Percentiles rank a stretch among this genome's conserved stretches.
These are phyloP conservation scores for Serrognathus titanus DNA, from an alignment of 2,888 invertebrate genomes.

Conservation along the genomic window DNA sequence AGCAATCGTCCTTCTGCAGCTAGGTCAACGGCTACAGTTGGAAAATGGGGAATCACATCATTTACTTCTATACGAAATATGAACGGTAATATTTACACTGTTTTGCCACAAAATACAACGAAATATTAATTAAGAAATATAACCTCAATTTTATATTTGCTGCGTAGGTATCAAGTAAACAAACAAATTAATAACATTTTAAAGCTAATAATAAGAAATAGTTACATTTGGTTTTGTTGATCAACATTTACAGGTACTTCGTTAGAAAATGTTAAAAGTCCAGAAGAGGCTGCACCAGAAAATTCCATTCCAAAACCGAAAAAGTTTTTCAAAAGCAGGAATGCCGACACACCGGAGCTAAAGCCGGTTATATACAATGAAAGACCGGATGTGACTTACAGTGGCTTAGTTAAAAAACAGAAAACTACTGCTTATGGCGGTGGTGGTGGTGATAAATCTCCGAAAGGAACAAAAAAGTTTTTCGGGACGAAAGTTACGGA, in stretches of 20 bases:
- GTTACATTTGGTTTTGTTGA: not conserved
- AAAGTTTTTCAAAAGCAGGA: slow-evolving; percentile 87
- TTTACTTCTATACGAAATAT: slow-evolving; percentile 85
- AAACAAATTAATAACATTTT: no score
- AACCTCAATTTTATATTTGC: not conserved
- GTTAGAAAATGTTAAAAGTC: slow-evolving; percentile 13
- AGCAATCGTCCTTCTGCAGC: slow-evolving; percentile 86
- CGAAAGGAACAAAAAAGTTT: slow-evolving; percentile 38
- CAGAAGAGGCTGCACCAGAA: slow-evolving; percentile 5
- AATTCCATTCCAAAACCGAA: slow-evolving; percentile 63
- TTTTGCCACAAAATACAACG: not conserved
- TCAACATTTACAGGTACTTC: not conserved
- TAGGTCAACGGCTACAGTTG: slow-evolving; percentile 85
- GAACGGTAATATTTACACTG: slow-evolving; percentile 56
- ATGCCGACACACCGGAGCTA: slow-evolving; percentile 59
- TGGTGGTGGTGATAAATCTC: slow-evolving; percentile 16
- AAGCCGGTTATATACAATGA: slow-evolving; percentile 34
- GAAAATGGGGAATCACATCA: slow-evolving; percentile 92
- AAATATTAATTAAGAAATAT: not conserved
- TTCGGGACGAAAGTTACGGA: slow-evolving; percentile 43
- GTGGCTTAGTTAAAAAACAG: slow-evolving; percentile 31
- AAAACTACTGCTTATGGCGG: slow-evolving; percentile 16
- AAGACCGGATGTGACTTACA: slow-evolving; percentile 28
- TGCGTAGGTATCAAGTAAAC: no score
- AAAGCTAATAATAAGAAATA: not conserved